Evolutionary conservation across 2,888 invertebrate genomes (phyloP).

Genomic region (Vannuccia rotundouncinata): DNA sequence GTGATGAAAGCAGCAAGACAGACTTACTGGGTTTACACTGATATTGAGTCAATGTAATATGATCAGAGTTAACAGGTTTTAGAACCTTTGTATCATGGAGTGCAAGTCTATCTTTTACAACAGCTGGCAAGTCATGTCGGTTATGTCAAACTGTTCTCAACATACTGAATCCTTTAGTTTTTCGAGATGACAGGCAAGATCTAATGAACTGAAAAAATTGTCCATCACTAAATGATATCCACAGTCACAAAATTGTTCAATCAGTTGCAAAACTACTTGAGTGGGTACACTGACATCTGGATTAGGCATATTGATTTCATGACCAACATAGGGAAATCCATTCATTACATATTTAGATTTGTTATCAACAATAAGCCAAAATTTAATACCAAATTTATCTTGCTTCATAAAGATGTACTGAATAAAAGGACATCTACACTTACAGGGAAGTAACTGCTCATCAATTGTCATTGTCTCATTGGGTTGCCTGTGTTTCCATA

Average conservation of each 20-base stretch:
- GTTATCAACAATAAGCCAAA: conserved; percentile 16
- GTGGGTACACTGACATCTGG: conserved; percentile 5
- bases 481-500: too few relatives aligned
- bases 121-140: not conserved
- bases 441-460: conserved; percentile 30
- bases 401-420: conserved; percentile 21
- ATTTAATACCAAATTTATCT: conserved; percentile 32
- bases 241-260: not conserved
- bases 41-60: not conserved
- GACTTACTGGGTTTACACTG: not conserved
- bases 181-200: not conserved
- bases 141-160: not conserved
- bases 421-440: conserved; percentile 27
- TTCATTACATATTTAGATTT: conserved; percentile 21
- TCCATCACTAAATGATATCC: conserved; percentile 10
- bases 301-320: conserved; percentile 9
- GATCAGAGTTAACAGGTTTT: not conserved
- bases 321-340: conserved; percentile 18
- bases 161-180: conserved; percentile 16
- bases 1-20: not conserved
- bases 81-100: not conserved
- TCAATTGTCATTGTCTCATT: conserved; percentile 31
- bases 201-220: conserved; percentile 4
- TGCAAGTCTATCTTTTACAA: not conserved
- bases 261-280: conserved; percentile 15